A percentile compares a stretch with the other conserved stretches of the same genome.
These are phyloP conservation scores for Cyanistes caeruleus DNA, from an alignment of 2,113 vertebrate genomes.

Conservation along the genomic window DNA sequence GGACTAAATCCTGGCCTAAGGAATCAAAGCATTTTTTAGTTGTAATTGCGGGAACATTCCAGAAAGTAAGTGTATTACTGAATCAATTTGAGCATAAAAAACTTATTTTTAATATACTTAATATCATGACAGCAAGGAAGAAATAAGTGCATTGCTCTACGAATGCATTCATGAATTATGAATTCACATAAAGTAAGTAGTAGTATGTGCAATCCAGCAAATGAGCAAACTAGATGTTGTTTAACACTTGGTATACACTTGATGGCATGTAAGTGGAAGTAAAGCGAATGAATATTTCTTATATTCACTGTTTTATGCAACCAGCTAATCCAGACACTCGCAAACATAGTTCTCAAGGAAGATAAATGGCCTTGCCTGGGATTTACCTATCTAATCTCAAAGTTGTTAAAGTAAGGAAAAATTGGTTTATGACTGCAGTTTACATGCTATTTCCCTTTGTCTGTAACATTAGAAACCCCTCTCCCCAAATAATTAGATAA, in stretches of 20 bases:
- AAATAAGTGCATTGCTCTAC: background rate
- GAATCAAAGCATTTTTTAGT: background rate
- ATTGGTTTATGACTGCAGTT: background rate
- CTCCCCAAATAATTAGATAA: slow-evolving; percentile 45
- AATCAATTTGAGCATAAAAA: slow-evolving; percentile 10
- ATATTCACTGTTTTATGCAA: background rate
- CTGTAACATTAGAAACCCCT: background rate
- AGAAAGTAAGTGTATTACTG: background rate
- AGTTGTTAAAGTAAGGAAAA: slow-evolving; percentile 3
- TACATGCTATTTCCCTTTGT: slow-evolving; percentile 46
- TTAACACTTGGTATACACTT: background rate
- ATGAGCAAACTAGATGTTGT: background rate
- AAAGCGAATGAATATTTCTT: background rate
- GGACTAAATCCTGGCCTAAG: slow-evolving; percentile 2
- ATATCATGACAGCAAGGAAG: background rate
- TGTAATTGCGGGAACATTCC: background rate
- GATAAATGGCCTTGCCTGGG: background rate
- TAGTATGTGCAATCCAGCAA: background rate
- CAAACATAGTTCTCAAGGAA: background rate
- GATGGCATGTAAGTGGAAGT: background rate
- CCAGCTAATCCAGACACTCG: background rate
- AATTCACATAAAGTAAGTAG: background rate
- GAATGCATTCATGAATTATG: background rate
- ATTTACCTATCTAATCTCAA: slow-evolving; percentile 9
- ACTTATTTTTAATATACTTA: slow-evolving; percentile 3